Evolutionary conservation across 2,888 invertebrate genomes (phyloP).

Genomic region (Criorhina ranunculi): DNA sequence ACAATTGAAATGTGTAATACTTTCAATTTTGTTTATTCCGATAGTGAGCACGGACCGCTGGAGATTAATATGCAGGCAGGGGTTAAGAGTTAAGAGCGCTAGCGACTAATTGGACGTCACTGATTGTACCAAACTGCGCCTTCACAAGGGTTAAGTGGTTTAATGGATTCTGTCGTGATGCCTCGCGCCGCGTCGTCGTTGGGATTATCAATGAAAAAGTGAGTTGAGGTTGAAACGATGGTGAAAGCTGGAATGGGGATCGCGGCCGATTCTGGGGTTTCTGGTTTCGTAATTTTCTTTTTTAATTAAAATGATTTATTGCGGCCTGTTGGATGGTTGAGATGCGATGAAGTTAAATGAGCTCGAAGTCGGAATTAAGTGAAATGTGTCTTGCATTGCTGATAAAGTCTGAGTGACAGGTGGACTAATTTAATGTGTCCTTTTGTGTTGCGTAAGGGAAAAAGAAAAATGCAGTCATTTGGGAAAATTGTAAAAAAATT

Average conservation of each 20-base stretch:
- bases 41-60: conserved; percentile 19
- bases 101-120: conserved; percentile 29
- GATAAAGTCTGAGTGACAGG: conserved; percentile 53
- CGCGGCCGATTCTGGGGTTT: conserved; percentile 4
- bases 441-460: conserved; percentile 4
- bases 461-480: not conserved
- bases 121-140: conserved; percentile 10
- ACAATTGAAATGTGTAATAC: conserved; percentile 65
- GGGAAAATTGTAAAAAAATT: too few relatives aligned
- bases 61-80: conserved; percentile 47
- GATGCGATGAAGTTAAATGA: conserved; percentile 46
- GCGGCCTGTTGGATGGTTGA: conserved; percentile 8
- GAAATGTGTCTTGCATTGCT: conserved; percentile 36
- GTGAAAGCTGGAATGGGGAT: conserved; percentile 45
- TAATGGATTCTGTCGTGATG: conserved; percentile 46
- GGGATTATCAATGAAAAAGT: conserved; percentile 44
- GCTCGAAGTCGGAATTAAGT: conserved; percentile 30
- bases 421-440: conserved; percentile 30
- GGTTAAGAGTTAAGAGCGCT: conserved; percentile 34
- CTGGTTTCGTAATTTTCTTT: conserved; percentile 52
- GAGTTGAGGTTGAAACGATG: conserved; percentile 44
- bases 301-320: conserved; percentile 69
- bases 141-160: conserved; percentile 54
- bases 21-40: conserved; percentile 67
- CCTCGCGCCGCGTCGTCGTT: not conserved